Evolutionary conservation across 1,140 invertebrate species (phyloP), one percentile per base, ranked within the genome.

Genomic region (Camponotus floridanus): DNA sequence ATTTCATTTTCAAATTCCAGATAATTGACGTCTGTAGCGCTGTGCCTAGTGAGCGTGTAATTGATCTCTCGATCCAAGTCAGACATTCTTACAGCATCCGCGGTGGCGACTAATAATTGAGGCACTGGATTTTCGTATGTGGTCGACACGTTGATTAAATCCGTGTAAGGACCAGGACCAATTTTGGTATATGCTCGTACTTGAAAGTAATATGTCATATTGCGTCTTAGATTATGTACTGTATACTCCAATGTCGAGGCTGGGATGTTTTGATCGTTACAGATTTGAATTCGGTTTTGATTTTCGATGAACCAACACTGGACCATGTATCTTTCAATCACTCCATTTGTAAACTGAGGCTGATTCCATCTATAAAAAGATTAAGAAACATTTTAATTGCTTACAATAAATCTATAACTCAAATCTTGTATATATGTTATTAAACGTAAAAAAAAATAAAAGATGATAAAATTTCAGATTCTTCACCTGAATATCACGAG

Each of bases 111-210:
- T n/a, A 98, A 94, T 2, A 99, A 93, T 88, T 96, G 96, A 0
- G 98, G 98, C 18, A 98, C 95, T 0, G 98, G 97, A 87, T 96
- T 96, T 86, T 98, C 96, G 45, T 96, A 94, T 55, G 96, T 95
- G 2, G 97, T 97, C 15, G 96, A 95, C 3, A 96, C 96, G 59
- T 95, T 94, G 1, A 97, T 96, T 1, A 95, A 94, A 74, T 96
- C 94, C 1, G 97, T 97, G 73, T 96, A 96, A 33, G 96, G 95
- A 13, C 98, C 97, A 83, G 96, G 96, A 0, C 98, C 98, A 33
- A 97, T 96, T 61, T 96, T 95, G 3, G 98, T 98, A 90, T 96
- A 97, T 0, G 98, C 98, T 93, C 96, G 96, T 57, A 99, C 97
- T 96, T 97, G 95, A 90, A 98, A 98, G 86, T 96, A 97, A 88